These are phyloP conservation scores for Germaria angustata DNA, from an alignment of 2,888 invertebrate species.

Conservation along the genomic window DNA sequence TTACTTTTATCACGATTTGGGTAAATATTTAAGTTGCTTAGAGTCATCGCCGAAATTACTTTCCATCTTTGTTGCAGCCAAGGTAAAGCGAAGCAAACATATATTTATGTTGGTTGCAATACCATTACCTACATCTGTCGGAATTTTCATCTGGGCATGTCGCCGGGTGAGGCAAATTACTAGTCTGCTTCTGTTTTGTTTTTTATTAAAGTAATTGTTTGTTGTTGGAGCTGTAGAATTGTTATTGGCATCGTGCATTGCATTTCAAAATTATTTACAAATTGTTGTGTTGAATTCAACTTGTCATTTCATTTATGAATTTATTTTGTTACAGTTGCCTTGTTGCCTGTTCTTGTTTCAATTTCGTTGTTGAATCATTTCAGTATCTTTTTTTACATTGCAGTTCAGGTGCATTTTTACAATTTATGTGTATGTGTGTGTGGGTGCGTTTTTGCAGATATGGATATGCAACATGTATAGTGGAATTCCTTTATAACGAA, in stretches of 20 bases:
- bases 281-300: constrained; percentile 65
- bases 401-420: constrained; percentile 31
- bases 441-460: background rate
- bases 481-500: too few relatives aligned
- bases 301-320: constrained; percentile 65
- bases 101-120: background rate
- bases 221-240: constrained; percentile 10
- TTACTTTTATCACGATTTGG: background rate
- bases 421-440: background rate
- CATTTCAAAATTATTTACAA: constrained; percentile 59
- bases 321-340: constrained; percentile 29
- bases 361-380: background rate
- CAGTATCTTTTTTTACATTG: background rate
- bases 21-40: constrained; percentile 20
- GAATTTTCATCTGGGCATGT: background rate
- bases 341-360: constrained; percentile 27
- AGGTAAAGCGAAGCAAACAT: background rate
- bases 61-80: background rate
- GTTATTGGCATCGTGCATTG: constrained; percentile 46
- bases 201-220: constrained; percentile 28
- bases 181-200: background rate
- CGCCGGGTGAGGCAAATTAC: background rate
- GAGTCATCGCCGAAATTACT: constrained; percentile 5
- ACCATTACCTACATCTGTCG: background rate
- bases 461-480: too few relatives aligned